A percentile compares a stretch with the other conserved stretches of the same genome.
These are phyloP conservation scores for Molorchus minor DNA, from an alignment of 2,888 invertebrate genomes.

Conservation along the genomic window DNA sequence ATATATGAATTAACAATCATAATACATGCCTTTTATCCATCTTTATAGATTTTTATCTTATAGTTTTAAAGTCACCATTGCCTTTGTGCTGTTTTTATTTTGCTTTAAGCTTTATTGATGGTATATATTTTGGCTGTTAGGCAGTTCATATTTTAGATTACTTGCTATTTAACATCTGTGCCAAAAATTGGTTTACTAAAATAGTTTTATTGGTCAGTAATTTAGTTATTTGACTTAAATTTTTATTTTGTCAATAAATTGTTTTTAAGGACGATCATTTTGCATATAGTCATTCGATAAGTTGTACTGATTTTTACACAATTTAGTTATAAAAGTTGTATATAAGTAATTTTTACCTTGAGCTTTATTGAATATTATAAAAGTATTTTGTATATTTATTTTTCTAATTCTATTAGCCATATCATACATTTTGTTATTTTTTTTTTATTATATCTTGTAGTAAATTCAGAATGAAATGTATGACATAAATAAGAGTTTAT, in stretches of 20 bases:
- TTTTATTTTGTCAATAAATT: no score
- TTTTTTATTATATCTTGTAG: conserved; percentile 42
- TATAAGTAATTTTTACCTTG: conserved; percentile 33
- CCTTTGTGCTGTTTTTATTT: conserved; percentile 1
- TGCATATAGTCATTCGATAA: conserved; percentile 23
- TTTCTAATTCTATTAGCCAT: conserved; percentile 40
- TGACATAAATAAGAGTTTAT: conserved; percentile 42
- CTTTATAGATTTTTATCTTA: no score
- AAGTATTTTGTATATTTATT: conserved; percentile 43
- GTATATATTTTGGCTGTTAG: conserved; percentile 5
- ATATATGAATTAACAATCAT: no score
- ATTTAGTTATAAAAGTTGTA: conserved; percentile 28
- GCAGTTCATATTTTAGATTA: conserved; percentile 18
- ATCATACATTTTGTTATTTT: conserved; percentile 38
- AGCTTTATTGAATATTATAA: conserved; percentile 41
- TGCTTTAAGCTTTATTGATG: conserved; percentile 19
- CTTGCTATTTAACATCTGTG: conserved; percentile 27
- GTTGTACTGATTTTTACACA: conserved; percentile 28
- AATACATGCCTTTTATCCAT: no score
- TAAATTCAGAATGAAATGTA: conserved; percentile 37
- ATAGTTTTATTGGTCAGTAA: background rate
- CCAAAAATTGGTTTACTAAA: conserved; percentile 25
- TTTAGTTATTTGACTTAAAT: no score
- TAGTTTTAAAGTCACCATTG: conserved; percentile 17
- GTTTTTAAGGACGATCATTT: conserved; percentile 1